Percentiles rank a stretch among this genome's conserved stretches.
Conservation (phyloP, 2,888 invertebrate genomes). For the Exocentrus adspersus region DNA sequence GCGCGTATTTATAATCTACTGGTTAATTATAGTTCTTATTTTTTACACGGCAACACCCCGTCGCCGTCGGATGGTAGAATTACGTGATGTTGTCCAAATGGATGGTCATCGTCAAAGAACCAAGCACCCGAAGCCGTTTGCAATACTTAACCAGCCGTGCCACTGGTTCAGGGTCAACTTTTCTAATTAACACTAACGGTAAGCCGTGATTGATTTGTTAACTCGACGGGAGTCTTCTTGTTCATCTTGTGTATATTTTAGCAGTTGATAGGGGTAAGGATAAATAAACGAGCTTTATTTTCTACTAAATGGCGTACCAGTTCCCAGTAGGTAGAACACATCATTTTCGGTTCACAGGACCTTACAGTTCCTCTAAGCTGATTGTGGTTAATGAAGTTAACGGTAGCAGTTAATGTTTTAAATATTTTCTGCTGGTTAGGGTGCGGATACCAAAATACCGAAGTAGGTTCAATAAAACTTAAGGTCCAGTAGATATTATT, state of each 20-base stretch:
- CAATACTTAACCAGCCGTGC: conserved; percentile 16
- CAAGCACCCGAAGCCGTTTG: neutral
- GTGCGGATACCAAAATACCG: too few species aligned
- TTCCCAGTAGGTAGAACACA: conserved; percentile 3
- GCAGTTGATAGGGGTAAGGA: conserved; percentile 21
- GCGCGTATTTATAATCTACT: conserved; percentile 16
- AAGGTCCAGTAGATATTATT: too few species aligned
- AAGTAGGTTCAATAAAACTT: too few species aligned
- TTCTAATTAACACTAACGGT: conserved; percentile 62
- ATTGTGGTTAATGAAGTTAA: too few species aligned
- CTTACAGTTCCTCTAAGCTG: too few species aligned
- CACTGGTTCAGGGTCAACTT: conserved; percentile 56
- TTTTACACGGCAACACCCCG: conserved; percentile 23
- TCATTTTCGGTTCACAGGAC: neutral
- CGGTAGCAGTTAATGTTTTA: too few species aligned
- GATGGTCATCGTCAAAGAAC: neutral
- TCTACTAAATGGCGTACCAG: conserved; percentile 12
- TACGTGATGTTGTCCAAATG: conserved; percentile 14
- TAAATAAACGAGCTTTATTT: conserved; percentile 21
- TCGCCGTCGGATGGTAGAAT: conserved; percentile 20
- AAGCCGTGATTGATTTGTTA: conserved; percentile 60
- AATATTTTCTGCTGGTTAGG: too few species aligned
- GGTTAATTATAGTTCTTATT: conserved; percentile 23
- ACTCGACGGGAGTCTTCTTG: conserved; percentile 47
- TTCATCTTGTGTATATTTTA: conserved; percentile 25